A percentile compares a stretch with the other conserved stretches of the same genome.
Conservation (phyloP, 2,888 invertebrate genomes). For the Hypsopygia costalis region DNA sequence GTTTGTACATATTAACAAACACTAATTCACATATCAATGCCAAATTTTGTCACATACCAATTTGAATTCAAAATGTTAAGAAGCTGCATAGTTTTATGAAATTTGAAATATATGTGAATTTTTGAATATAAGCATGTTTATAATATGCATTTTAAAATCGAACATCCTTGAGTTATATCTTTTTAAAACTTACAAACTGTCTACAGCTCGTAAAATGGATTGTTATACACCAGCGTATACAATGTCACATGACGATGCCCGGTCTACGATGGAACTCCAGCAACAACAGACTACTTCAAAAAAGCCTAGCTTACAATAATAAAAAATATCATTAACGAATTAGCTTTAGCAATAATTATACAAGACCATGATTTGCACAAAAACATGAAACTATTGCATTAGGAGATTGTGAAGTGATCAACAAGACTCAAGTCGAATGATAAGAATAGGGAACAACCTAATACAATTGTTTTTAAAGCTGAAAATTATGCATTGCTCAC, state of each 20-base stretch:
- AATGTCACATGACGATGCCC: constrained; percentile 1
- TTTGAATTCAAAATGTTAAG: too few species aligned
- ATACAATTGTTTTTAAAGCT: constrained; percentile 30
- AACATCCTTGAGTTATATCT: constrained; percentile 3
- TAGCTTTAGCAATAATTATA: neutral
- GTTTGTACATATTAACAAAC: too few species aligned
- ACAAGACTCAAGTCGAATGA: neutral
- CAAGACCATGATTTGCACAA: neutral
- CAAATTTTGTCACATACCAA: neutral
- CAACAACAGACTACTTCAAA: neutral
- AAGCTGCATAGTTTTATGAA: too few species aligned
- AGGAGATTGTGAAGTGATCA: neutral
- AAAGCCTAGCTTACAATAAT: neutral
- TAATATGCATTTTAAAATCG: too few species aligned
- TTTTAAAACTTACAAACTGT: neutral
- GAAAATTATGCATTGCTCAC: constrained; percentile 52
- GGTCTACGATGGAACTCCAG: constrained; percentile 2
- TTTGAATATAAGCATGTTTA: too few species aligned
- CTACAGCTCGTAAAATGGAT: neutral
- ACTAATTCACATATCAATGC: too few species aligned
- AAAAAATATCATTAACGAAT: neutral
- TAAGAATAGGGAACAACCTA: neutral
- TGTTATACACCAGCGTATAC: neutral
- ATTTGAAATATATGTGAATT: too few species aligned
- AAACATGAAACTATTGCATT: constrained; percentile 2